Evolutionary conservation across 2,888 invertebrate species (phyloP).

Genomic region (Synanthedon tipuliformis): DNA sequence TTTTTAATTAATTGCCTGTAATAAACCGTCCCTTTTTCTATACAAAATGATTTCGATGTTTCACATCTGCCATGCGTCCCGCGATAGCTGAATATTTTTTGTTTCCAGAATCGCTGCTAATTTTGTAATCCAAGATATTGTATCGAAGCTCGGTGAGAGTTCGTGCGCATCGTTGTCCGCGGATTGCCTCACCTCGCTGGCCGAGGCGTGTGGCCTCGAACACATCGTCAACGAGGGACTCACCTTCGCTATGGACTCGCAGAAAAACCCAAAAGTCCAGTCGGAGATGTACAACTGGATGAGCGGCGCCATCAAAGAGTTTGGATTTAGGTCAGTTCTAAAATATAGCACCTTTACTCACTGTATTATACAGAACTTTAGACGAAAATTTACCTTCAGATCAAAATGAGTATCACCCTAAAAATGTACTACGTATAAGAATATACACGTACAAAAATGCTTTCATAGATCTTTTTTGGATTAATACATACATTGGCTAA

Average conservation of each 20-base stretch:
- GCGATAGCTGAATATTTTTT: too few relatives aligned
- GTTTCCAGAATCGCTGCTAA: slow-evolving; percentile 76
- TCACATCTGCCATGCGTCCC: too few relatives aligned
- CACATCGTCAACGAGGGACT: slow-evolving; percentile 79
- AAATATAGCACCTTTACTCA: too few relatives aligned
- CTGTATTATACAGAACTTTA: too few relatives aligned
- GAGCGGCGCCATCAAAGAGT: slow-evolving; percentile 81
- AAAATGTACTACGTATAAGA: too few relatives aligned
- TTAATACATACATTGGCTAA: too few relatives aligned
- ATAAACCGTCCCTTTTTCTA: background rate
- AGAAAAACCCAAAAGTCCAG: slow-evolving; percentile 93
- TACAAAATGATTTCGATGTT: too few relatives aligned
- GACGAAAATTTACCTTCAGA: too few relatives aligned
- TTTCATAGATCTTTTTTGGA: too few relatives aligned
- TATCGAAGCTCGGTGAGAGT: slow-evolving; percentile 86
- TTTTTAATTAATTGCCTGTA: background rate
- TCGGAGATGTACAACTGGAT: slow-evolving; percentile 88
- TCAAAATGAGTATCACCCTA: too few relatives aligned
- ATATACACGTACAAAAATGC: too few relatives aligned
- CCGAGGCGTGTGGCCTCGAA: slow-evolving; percentile 83
- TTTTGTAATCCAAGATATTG: slow-evolving; percentile 81
- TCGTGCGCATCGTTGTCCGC: slow-evolving; percentile 80
- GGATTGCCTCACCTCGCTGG: slow-evolving; percentile 79
- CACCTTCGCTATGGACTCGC: slow-evolving; percentile 79
- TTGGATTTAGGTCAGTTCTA: slow-evolving; percentile 81